These are phyloP conservation scores for Vulpes vulpes DNA, from an alignment of 2,113 vertebrate species.

Conservation along the genomic window DNA sequence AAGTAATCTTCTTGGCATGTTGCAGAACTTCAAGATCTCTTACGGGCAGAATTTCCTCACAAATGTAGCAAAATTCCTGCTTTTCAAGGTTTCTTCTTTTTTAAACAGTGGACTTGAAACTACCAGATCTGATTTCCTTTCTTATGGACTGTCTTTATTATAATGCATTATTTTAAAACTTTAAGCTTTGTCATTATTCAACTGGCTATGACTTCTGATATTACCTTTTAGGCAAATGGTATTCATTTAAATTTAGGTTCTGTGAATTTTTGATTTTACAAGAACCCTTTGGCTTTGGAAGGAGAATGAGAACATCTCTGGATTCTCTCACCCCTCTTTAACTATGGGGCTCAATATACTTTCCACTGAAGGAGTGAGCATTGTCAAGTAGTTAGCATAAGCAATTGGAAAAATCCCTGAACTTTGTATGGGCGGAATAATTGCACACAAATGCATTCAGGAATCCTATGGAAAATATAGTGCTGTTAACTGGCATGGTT, in stretches of 20 bases:
- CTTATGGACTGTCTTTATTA: constrained; percentile 28
- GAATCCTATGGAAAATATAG: constrained; percentile 87
- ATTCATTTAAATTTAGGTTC: constrained; percentile 66
- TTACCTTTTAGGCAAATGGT: constrained; percentile 40
- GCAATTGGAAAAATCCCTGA: constrained; percentile 77
- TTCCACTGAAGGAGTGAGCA: constrained; percentile 78
- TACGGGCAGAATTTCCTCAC: constrained; percentile 34
- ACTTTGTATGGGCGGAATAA: constrained; percentile 79
- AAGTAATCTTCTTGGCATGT: not conserved
- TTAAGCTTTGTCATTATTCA: not conserved
- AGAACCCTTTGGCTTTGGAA: constrained; percentile 73
- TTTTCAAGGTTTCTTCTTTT: constrained; percentile 38
- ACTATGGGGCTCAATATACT: constrained; percentile 65
- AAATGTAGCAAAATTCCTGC: constrained; percentile 19
- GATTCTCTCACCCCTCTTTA: constrained; percentile 78
- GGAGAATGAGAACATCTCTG: constrained; percentile 77
- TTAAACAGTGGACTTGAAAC: constrained; percentile 17
- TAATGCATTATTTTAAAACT: not conserved
- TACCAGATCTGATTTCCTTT: not conserved
- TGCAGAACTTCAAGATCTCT: constrained; percentile 43
- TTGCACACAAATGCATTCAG: constrained; percentile 84
- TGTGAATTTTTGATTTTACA: constrained; percentile 75
- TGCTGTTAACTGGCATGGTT: constrained; percentile 87
- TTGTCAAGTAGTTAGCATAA: constrained; percentile 86
- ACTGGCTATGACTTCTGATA: not conserved